Evolutionary conservation across 2,797 vertebrate genomes (phyloP).

Genomic region (Australoheros facetus): DNA sequence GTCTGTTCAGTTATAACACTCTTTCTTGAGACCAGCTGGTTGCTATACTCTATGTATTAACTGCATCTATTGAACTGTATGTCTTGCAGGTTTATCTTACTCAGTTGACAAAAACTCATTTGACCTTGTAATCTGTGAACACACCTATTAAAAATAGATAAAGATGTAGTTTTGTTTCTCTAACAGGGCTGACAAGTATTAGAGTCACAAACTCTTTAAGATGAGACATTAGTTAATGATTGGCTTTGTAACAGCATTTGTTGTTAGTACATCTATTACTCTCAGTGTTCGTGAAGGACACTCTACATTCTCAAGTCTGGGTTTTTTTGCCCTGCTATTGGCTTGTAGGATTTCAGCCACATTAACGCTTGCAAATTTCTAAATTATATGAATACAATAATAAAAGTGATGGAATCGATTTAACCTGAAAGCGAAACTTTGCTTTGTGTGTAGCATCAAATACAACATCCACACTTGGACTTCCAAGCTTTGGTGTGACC

Average conservation of each 20-base stretch:
- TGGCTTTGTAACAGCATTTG: not conserved
- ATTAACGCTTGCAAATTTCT: not conserved
- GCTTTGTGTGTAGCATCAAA: not conserved
- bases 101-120: not conserved
- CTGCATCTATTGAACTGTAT: not conserved
- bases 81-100: not conserved
- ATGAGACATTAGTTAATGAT: slow-evolving; percentile 1
- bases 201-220: not conserved
- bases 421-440: not conserved
- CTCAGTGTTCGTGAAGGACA: not conserved
- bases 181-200: not conserved
- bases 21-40: not conserved
- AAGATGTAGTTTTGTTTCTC: not conserved
- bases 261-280: not conserved
- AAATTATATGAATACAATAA: not conserved
- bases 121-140: not conserved
- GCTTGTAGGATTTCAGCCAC: not conserved
- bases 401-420: not conserved
- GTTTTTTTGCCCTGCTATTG: not conserved
- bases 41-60: not conserved
- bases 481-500: slow-evolving; percentile 18
- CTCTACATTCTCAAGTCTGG: not conserved
- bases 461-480: not conserved
- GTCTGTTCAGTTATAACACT: not conserved
- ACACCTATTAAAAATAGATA: not conserved